Conservation (phyloP, 92 coral and sea anemone species). For the Parazoanthus darwini region DNA sequence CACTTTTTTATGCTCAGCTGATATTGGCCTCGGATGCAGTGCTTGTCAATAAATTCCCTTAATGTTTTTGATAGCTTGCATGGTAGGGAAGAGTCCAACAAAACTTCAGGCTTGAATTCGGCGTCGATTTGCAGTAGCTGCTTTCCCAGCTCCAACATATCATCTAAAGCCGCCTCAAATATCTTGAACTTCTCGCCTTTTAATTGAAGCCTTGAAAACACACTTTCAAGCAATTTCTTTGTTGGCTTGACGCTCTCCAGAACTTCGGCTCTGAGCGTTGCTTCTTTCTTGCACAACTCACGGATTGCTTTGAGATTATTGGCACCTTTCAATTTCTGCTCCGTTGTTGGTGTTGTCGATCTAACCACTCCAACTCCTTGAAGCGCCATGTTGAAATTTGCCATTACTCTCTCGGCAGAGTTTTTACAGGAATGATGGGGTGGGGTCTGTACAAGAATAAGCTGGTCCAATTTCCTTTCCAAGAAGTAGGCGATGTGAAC, state of each 20-base stretch:
- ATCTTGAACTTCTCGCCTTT: constrained; percentile 49
- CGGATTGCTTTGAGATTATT: constrained; percentile 49
- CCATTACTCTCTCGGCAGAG: constrained; percentile 60
- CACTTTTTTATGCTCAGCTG: constrained; percentile 48
- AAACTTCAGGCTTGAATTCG: constrained; percentile 34
- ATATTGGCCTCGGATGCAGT: constrained; percentile 51
- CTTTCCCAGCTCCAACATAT: constrained; percentile 37
- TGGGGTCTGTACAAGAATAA: constrained; percentile 52
- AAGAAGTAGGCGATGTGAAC: constrained; percentile 53
- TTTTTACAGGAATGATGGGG: constrained; percentile 54
- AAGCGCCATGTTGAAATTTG: constrained; percentile 57
- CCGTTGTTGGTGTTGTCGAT: constrained; percentile 42
- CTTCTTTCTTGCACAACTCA: constrained; percentile 29
- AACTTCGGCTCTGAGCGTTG: constrained; percentile 43
- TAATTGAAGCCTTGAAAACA: constrained; percentile 50
- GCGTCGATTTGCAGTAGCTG: constrained; percentile 44
- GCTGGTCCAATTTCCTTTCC: constrained; percentile 44
- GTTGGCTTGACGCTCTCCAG: constrained; percentile 45
- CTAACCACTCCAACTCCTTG: constrained; percentile 57
- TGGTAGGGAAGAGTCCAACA: constrained; percentile 40
- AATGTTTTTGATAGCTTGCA: constrained; percentile 42
- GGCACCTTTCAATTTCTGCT: constrained; percentile 46
- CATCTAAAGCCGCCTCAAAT: constrained; percentile 42
- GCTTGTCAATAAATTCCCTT: constrained; percentile 49
- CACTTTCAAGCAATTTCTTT: constrained; percentile 49